Percentiles rank a stretch among this genome's conserved stretches.
Conservation (phyloP, 2,888 invertebrate species). For the Epistrophe grossulariae region DNA sequence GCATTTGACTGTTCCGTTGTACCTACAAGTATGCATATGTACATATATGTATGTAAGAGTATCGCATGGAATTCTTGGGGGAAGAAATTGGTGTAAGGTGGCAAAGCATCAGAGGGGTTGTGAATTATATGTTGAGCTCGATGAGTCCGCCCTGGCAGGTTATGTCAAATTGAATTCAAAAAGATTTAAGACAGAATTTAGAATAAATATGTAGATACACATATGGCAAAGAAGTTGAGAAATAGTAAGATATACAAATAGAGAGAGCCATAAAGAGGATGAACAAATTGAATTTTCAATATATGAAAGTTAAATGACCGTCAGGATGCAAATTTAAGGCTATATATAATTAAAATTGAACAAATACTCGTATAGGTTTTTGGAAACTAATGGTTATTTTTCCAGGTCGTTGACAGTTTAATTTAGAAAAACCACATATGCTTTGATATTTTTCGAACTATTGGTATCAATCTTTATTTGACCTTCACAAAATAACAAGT, state of each 20-base stretch:
- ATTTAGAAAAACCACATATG: not conserved
- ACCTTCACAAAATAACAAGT: too few relatives aligned
- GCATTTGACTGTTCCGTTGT: conserved; percentile 73
- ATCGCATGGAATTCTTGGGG: conserved; percentile 6
- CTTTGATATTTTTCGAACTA: not conserved
- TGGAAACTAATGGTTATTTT: not conserved
- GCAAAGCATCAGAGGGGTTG: not conserved
- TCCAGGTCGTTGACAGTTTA: not conserved
- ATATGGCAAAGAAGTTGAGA: conserved; percentile 20
- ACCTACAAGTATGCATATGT: not conserved
- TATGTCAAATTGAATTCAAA: conserved; percentile 63
- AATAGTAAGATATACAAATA: not conserved
- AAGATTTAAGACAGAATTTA: conserved; percentile 30
- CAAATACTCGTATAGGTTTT: not conserved
- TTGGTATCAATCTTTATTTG: too few relatives aligned
- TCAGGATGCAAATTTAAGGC: conserved; percentile 6
- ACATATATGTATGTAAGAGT: not conserved
- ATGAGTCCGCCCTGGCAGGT: conserved; percentile 60
- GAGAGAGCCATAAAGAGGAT: conserved; percentile 2
- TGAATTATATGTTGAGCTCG: conserved; percentile 15
- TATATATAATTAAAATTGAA: not conserved
- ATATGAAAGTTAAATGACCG: conserved; percentile 37
- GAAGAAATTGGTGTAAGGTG: conserved; percentile 26
- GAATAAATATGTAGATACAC: conserved; percentile 3
- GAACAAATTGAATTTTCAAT: not conserved